phyloP scores from a whole-genome alignment of 2,113 vertebrate genomes.

The Spilogale gracilis region DNA sequence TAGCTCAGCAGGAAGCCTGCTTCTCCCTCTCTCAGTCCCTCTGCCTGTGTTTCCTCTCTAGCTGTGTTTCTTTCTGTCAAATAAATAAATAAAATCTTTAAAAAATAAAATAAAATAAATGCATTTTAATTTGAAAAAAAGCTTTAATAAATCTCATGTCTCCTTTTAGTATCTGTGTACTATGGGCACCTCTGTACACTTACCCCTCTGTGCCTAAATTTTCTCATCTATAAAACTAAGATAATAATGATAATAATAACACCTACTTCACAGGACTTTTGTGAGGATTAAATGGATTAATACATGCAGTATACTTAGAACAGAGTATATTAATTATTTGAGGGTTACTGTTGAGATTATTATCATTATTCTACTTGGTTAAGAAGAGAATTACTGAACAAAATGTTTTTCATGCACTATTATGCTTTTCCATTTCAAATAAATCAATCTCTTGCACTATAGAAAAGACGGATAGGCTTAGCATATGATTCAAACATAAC shows the following conservation, averaged over 20 bases:
- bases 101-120: background rate
- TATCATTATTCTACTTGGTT: background rate
- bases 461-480: background rate
- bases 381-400: background rate
- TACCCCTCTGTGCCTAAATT: background rate
- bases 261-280: background rate
- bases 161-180: background rate
- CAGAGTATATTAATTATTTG: background rate
- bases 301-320: background rate
- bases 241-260: background rate
- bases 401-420: background rate
- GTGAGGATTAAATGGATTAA: constrained; percentile 1
- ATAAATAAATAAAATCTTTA: too few relatives aligned
- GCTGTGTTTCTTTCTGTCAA: too few relatives aligned
- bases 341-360: constrained; percentile 14
- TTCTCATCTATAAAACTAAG: background rate
- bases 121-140: background rate
- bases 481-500: background rate
- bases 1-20: too few relatives aligned
- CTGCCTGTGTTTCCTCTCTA: too few relatives aligned
- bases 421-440: background rate
- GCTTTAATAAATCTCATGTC: background rate
- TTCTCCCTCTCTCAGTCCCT: too few relatives aligned
- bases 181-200: background rate
- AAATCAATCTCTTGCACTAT: background rate